Evolutionary conservation across 2,888 invertebrate species (phyloP), one percentile per base, ranked within the genome.

Genomic region (Mylabris sibirica): DNA sequence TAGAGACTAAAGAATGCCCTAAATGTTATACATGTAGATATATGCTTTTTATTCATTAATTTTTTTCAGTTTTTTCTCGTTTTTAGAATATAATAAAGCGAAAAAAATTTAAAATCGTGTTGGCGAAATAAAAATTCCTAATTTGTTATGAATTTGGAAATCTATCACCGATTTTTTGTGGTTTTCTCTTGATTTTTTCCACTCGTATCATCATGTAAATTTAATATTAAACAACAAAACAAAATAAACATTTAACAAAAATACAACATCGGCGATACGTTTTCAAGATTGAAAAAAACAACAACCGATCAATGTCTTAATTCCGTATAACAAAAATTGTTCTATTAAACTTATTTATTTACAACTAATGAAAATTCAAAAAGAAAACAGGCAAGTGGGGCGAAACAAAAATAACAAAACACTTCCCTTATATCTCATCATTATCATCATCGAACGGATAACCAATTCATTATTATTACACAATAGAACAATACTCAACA

Each of bases 1-100:
- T 75, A 76, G 71, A 73, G 71, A 73, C 77, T 77, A 78, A 75
- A 78, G 74, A 78, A 77, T 77, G 77, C 78, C 78, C 77, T 75
- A 77, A 72, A 65, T 67, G 62, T 70, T 67, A 68, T 72, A 72
- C 71, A 71, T 64, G 26, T 60, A 70, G 64, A 70, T 67, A 69
- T 60, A 70, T 66, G 65, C 61, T 34, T 17, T 34, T 60, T 34
- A 14, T 38, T n/a, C n/a, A 14, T 14, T 44, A 8, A 17, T 44
- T 44, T n/a, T 41, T 14, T 20, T 63, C 11, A 3, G 14, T 22
- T 22, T 63, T 38, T 62, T 38, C 41, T 17, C 14, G 24, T 65
- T 71, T 68, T 71, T 64, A 61, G 66, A 17, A 66, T 67, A 71
- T 63, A 68, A 63, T 67, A 60, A 62, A 65, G 67, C 63, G 59